These are phyloP conservation scores for Acridotheres tristis DNA, from an alignment of 2,797 vertebrate genomes.

Conservation along the genomic window DNA sequence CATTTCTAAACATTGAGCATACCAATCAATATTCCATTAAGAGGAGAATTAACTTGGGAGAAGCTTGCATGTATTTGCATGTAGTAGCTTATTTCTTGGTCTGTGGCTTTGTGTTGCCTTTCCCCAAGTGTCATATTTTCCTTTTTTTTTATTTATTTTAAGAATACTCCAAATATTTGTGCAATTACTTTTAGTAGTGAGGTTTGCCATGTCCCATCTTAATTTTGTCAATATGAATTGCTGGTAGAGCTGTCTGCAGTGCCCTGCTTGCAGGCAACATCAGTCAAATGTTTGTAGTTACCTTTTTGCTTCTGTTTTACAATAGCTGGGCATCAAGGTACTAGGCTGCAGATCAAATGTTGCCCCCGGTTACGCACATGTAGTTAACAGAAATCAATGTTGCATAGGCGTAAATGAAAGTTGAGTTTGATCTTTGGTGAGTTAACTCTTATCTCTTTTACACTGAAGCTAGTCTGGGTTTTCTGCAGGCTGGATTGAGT, in stretches of 20 bases:
- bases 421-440: neutral
- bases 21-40: constrained; percentile 65
- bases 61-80: constrained; percentile 64
- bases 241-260: neutral
- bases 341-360: constrained; percentile 34
- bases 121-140: neutral
- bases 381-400: constrained; percentile 49
- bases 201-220: neutral
- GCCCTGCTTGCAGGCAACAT: neutral
- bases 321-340: constrained; percentile 33
- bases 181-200: neutral
- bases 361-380: constrained; percentile 40
- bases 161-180: neutral
- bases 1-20: constrained; percentile 35
- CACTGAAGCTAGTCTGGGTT: neutral
- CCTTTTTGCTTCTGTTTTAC: constrained; percentile 9
- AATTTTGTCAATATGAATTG: neutral
- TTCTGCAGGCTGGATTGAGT: neutral
- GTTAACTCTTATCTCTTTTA: neutral
- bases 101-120: constrained; percentile 2
- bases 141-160: neutral
- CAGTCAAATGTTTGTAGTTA: constrained; percentile 40
- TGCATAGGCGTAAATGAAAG: constrained; percentile 10
- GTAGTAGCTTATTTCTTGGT: constrained; percentile 37
- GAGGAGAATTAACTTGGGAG: constrained; percentile 56